phyloP scores from a whole-genome alignment of 2,888 invertebrate species.

The Drosophila gaucha region DNA sequence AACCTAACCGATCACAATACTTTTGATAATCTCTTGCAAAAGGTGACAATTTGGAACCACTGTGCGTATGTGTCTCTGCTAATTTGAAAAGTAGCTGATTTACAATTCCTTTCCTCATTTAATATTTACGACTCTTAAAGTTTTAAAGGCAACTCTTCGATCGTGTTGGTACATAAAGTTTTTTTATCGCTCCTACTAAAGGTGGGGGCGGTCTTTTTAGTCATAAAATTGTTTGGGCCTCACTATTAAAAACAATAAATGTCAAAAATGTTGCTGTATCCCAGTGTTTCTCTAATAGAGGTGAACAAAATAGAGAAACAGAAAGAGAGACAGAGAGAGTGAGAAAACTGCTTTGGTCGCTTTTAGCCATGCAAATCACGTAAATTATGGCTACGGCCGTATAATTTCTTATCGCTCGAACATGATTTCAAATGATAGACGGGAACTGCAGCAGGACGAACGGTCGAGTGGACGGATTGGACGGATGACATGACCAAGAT shows the following conservation, averaged over 20 bases:
- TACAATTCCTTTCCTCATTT: not conserved
- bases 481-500: constrained; percentile 41
- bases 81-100: constrained; percentile 54
- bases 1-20: no score
- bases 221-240: constrained; percentile 59
- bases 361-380: constrained; percentile 75
- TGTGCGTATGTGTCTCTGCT: constrained; percentile 27
- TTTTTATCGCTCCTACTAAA: constrained; percentile 58
- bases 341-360: constrained; percentile 14
- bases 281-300: constrained; percentile 22
- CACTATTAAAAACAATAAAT: constrained; percentile 80
- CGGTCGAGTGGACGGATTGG: not conserved
- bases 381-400: constrained; percentile 74
- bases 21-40: no score
- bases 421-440: constrained; percentile 81
- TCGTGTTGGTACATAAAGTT: constrained; percentile 44
- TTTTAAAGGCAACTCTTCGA: constrained; percentile 47
- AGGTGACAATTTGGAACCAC: not conserved
- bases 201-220: constrained; percentile 5
- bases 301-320: constrained; percentile 27
- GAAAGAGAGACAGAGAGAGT: constrained; percentile 12
- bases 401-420: constrained; percentile 78
- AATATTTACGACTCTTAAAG: constrained; percentile 35
- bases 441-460: constrained; percentile 25
- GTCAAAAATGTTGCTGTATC: constrained; percentile 69